Evolutionary conservation across 23 tunicate species (phyloP).

Genomic region (Phallusia fumigata): DNA sequence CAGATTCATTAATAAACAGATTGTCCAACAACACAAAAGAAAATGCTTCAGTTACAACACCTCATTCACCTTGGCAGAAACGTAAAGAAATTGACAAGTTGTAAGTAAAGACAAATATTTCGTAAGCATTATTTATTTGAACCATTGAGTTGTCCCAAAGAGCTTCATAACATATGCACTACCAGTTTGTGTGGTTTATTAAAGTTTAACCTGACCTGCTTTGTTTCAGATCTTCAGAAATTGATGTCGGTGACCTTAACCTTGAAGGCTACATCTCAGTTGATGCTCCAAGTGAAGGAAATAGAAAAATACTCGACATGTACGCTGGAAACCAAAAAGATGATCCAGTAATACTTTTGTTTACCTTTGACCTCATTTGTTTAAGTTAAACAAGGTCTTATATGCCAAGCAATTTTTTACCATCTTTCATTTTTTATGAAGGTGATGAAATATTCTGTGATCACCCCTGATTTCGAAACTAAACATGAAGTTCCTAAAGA

Average conservation of each 20-base stretch:
- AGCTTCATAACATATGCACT: too few relatives aligned
- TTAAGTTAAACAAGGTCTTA: too few relatives aligned
- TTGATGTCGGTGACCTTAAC: constrained; percentile 39
- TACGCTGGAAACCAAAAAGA: neutral
- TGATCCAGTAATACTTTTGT: constrained; percentile 18
- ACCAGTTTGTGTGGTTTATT: too few relatives aligned
- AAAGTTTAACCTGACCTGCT: neutral
- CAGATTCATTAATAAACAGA: neutral
- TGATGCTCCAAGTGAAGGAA: constrained; percentile 10
- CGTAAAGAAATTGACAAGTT: neutral
- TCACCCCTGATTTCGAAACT: constrained; percentile 68
- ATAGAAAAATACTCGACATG: constrained; percentile 14
- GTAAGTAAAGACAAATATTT: too few relatives aligned
- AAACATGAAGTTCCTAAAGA: constrained; percentile 40
- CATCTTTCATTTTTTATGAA: neutral
- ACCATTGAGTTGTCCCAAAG: too few relatives aligned
- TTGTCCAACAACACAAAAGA: neutral
- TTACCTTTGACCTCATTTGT: too few relatives aligned
- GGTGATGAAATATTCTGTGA: constrained; percentile 41
- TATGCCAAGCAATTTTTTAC: neutral
- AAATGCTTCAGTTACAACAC: neutral
- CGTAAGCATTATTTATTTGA: too few relatives aligned
- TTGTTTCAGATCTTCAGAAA: constrained; percentile 20
- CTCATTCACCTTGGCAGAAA: neutral
- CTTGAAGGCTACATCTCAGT: constrained; percentile 40